phyloP scores from a whole-genome alignment of 2,797 vertebrate species.

The Gymnoscopelus microlampas region DNA sequence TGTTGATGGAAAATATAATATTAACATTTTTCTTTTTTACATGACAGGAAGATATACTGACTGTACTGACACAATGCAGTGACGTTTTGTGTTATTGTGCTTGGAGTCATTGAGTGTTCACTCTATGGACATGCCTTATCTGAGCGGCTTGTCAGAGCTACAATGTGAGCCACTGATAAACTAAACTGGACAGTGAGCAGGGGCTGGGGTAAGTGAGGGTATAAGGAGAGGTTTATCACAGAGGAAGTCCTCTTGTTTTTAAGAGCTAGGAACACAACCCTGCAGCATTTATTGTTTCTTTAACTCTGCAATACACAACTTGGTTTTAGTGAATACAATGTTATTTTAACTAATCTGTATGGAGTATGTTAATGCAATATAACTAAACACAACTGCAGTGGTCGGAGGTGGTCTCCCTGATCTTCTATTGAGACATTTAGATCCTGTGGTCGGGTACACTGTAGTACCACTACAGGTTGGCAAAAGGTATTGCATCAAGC shows the following conservation, averaged over 20 bases:
- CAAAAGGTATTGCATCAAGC: no score
- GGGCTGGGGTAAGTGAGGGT: neutral
- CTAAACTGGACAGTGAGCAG: constrained; percentile 2
- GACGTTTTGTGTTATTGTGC: neutral
- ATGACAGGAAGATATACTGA: neutral
- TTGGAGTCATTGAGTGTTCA: constrained; percentile 6
- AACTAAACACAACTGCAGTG: no score
- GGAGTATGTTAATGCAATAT: no score
- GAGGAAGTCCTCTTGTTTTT: constrained; percentile 3
- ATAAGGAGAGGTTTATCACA: constrained; percentile 3
- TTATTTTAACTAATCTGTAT: no score
- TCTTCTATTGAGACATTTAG: no score
- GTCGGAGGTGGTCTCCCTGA: no score
- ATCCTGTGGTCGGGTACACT: no score
- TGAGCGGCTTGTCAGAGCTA: constrained; percentile 19
- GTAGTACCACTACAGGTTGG: no score
- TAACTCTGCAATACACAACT: no score
- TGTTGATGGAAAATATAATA: neutral
- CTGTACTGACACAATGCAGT: neutral
- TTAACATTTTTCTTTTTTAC: neutral
- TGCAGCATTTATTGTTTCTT: no score
- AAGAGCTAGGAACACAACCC: neutral
- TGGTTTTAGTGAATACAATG: no score
- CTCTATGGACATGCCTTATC: constrained; percentile 22
- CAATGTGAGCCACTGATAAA: constrained; percentile 25